Base-by-base conservation (phyloP, 92 coral and sea anemone genomes). In the Pocillopora meandrina region DNA sequence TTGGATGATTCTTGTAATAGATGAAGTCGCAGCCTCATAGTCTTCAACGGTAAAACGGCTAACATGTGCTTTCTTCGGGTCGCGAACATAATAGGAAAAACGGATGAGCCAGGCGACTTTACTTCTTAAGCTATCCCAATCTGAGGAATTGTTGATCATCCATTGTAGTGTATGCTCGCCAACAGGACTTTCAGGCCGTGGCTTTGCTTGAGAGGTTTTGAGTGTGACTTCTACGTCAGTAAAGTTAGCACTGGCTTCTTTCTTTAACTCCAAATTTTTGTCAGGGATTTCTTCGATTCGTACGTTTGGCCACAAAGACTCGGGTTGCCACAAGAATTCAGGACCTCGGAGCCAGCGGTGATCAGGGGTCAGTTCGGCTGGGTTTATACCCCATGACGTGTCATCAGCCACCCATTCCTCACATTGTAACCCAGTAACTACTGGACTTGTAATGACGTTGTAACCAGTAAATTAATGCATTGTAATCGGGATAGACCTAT, bases 91-190 rank as follows among this genome's bases (percentile, higher is more conserved):
- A 18, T 70, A 55, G 19, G 81, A 58, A 72, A 87, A 90, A 17
- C 82, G 83, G 62, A 69, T 64, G 12, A 90, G 86, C 93, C 88
- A 90, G 23, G 93, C 90, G 15, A 90, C 70, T 60, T 74, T 79
- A 56, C 90, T 83, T 72, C 88, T 82, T n/a, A 65, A 6, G 9
- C 33, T 65, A 6, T n/a, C n/a, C n/a, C n/a, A n/a, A n/a, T n/a
- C n/a, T n/a, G n/a, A n/a, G n/a, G n/a, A n/a, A n/a, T n/a, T n/a
- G n/a, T n/a, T n/a, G n/a, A n/a, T n/a, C n/a, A n/a, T n/a, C n/a
- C n/a, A n/a, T n/a, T n/a, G n/a, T n/a, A n/a, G n/a, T n/a, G n/a
- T n/a, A n/a, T n/a, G n/a, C n/a, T n/a, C n/a, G n/a, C n/a, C n/a
- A n/a, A n/a, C n/a, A n/a, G n/a, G n/a, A n/a, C n/a, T n/a, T 65